These are phyloP conservation scores for Babyrousa celebensis DNA, from an alignment of 2,797 vertebrate species.

Conservation along the genomic window DNA sequence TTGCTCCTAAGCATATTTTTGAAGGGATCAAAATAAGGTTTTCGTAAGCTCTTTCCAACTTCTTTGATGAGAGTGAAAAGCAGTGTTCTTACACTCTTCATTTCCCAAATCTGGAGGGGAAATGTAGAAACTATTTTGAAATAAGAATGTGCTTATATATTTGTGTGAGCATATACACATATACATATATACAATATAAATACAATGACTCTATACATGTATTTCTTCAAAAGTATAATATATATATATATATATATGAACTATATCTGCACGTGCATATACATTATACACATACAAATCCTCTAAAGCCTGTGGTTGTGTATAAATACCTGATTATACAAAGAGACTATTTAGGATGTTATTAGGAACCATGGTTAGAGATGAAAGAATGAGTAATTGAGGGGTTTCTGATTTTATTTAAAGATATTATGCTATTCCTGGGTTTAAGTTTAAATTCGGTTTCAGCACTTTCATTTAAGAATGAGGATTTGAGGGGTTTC, in stretches of 20 bases:
- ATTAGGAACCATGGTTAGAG: background rate
- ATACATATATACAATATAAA: background rate
- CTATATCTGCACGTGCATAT: slow-evolving; percentile 11
- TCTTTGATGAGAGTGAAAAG: slow-evolving; percentile 69
- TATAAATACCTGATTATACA: background rate
- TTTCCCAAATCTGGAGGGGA: slow-evolving; percentile 32
- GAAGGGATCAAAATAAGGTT: slow-evolving; percentile 61
- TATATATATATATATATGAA: background rate
- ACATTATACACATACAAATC: background rate
- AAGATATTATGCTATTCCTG: slow-evolving; percentile 36
- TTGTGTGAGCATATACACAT: background rate
- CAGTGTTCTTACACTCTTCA: slow-evolving; percentile 54
- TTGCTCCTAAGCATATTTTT: slow-evolving; percentile 70
- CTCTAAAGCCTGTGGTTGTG: background rate
- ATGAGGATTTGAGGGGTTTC: slow-evolving; percentile 19
- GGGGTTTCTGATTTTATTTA: slow-evolving; percentile 60
- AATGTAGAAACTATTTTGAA: slow-evolving; percentile 61
- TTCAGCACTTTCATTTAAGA: slow-evolving; percentile 55
- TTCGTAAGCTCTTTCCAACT: slow-evolving; percentile 68
- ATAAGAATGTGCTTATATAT: background rate
- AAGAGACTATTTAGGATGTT: slow-evolving; percentile 24
- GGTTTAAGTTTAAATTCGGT: slow-evolving; percentile 57
- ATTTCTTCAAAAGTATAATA: background rate
- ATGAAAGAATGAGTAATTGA: slow-evolving; percentile 49
- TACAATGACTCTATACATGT: background rate